Evolutionary conservation across 1,140 invertebrate species (phyloP), one percentile per base, ranked within the genome.

Genomic region (Dendrolimus kikuchii): DNA sequence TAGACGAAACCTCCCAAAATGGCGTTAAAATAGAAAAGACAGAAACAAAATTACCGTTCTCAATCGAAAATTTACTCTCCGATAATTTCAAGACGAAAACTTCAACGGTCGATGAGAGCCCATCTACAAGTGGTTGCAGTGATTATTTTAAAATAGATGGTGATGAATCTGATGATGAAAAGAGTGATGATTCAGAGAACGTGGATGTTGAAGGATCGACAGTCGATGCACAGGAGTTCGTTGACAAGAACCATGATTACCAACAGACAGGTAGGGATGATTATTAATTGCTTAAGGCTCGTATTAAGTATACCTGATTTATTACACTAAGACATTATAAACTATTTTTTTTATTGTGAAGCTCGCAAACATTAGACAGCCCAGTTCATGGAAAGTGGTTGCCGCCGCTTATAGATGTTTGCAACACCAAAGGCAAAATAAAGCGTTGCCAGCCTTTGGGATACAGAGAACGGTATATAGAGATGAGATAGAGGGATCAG

Each of bases 191-290:
- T 50, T 81, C 77, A 0, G 82, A 85, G 50, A 70, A 81, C 7
- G 70, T 86, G 2, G 82, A 86, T 41, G 82, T 86, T 3, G 82
- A 83, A 51, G 75, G 66, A 43, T 74, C 79, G 0, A 68, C 64
- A 3, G 68, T 56, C 6, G 81, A 81, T 56, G 54, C 59, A 6
- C 71, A 68, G 6, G 81, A 82, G 41, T 75, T 69, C 36, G 48
- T 55, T 0, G 77, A 74, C 46, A 46, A 68, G 10, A 79, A 77
- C 5, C 46, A 68, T 55, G 79, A 81, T 60, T 85, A 75, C 68
- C 68, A 68, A 65, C 77, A 79, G 72, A 67, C 82, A 78, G 80
- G 82, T 86, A 74, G 47, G 4, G 51, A 50, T 53, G 4, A 23
- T 8, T 43, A 39, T 47, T 43, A 38, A 36, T 44, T 45, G 9